Percentiles rank a stretch among this genome's conserved stretches.
Conservation (phyloP, 2,888 invertebrate species). For the Ctena decussata region DNA sequence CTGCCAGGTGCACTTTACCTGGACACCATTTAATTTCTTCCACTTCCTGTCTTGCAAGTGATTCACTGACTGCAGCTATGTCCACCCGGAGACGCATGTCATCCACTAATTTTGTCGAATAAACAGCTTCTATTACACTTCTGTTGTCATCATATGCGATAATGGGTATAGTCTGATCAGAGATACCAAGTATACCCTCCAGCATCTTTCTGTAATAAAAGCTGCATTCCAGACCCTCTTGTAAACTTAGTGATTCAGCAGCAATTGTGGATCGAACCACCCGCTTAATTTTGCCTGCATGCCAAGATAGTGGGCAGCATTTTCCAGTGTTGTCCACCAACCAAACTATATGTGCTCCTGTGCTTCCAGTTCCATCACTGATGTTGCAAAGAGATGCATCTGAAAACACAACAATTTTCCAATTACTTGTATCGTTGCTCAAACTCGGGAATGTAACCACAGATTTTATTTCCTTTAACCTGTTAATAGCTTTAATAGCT, state of each 20-base stretch:
- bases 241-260: slow-evolving; percentile 37
- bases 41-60: too few relatives aligned
- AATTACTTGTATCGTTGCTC: not conserved
- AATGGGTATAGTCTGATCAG: not conserved
- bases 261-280: slow-evolving; percentile 42
- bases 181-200: slow-evolving; percentile 12
- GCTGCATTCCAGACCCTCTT: slow-evolving; percentile 45
- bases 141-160: slow-evolving; percentile 42
- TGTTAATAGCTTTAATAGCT: not conserved
- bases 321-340: slow-evolving; percentile 18
- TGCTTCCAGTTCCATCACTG: slow-evolving; percentile 16
- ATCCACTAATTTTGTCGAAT: too few relatives aligned
- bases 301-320: slow-evolving; percentile 35
- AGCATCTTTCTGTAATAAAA: slow-evolving; percentile 41
- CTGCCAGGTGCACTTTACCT: too few relatives aligned
- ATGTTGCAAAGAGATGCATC: slow-evolving; percentile 25
- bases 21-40: too few relatives aligned
- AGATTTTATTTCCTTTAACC: not conserved
- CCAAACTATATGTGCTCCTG: slow-evolving; percentile 27
- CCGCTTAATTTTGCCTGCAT: slow-evolving; percentile 38
- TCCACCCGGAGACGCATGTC: too few relatives aligned
- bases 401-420: not conserved
- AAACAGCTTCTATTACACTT: slow-evolving; percentile 41
- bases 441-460: not conserved
- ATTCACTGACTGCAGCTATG: too few relatives aligned